Evolutionary conservation across 2,113 vertebrate species (phyloP), one percentile per base, ranked within the genome.

Genomic region (Agelaius tricolor): DNA sequence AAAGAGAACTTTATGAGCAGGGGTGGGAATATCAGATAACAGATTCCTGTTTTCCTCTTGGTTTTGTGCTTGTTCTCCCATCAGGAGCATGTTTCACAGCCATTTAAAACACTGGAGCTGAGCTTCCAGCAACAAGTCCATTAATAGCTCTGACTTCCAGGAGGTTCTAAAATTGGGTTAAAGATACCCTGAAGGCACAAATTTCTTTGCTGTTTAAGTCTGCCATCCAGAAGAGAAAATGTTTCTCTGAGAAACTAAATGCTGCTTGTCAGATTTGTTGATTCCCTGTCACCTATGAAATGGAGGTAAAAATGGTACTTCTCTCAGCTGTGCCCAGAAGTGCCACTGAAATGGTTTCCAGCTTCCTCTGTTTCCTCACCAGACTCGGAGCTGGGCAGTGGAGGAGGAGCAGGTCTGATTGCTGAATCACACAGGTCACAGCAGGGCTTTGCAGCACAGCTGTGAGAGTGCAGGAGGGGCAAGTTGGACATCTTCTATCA

Each of bases 71-170:
- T 10, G 3, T 77, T 85, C 44, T 85, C 39, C 84, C 67, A 59
- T 66, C 63, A 67, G 63, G 83, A 71, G 15, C 11, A 6, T 85
- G 81, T 82, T 92, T 84, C 73, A 62, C 69, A 95, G 77, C 55
- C 89, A 37, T 85, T 76, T 79, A 66, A 91, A 94, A 80, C 31
- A 58, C 46, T 55, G 23, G 46, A 84, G 66, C 84, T 84, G 52
- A 81, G 41, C 73, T 95, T 87, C 75, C 78, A 95, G 95, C 89
- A 96, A 88, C 84, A 94, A 80, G 87, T 85, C 59, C 71, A 43
- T 77, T 89, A 93, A 65, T 61, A 95, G 90, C 66, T 87, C 14
- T 1, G 11, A 19, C 82, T 96, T 96, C 63, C 46, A 92, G 54
- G 66, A 87, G 57, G 41, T 89, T 84, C 91, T 93, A 67, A 88